These are phyloP conservation scores for Fregata magnificens DNA, from an alignment of 2,113 vertebrate species.

Conservation along the genomic window DNA sequence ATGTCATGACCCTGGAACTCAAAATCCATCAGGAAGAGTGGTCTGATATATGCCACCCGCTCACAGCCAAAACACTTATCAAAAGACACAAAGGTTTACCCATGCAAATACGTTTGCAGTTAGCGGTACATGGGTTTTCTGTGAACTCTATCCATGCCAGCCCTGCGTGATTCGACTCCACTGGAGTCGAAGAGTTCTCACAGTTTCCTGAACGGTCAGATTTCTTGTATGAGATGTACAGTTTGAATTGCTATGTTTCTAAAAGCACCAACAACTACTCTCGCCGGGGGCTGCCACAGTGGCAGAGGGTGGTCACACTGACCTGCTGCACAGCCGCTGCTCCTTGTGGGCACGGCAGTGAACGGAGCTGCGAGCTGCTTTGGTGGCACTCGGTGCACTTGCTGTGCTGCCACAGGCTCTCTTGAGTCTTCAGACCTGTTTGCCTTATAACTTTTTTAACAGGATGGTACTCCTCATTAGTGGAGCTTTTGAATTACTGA, in stretches of 20 bases:
- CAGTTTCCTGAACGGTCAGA: neutral
- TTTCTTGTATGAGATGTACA: neutral
- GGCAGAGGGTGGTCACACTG: neutral
- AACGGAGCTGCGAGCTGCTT: too few relatives aligned
- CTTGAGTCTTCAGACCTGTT: neutral
- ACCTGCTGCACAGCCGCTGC: fast-evolving
- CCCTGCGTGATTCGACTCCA: neutral
- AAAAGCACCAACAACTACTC: too few relatives aligned
- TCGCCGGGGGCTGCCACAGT: neutral
- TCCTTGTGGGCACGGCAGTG: too few relatives aligned
- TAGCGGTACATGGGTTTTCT: fast-evolving
- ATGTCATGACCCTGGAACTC: neutral
- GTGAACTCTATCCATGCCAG: fast-evolving
- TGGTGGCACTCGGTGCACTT: neutral
- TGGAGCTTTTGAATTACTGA: conserved; percentile 47
- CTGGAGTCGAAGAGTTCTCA: neutral
- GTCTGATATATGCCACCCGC: neutral
- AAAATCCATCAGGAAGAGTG: neutral
- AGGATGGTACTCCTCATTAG: conserved; percentile 31
- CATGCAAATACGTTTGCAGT: neutral
- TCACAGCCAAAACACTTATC: neutral
- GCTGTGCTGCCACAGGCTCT: neutral
- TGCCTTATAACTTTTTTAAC: neutral
- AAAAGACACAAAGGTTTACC: neutral
- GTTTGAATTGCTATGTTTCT: neutral